phyloP scores from a whole-genome alignment of 2,113 vertebrate genomes.

The Lucifuga dentata region DNA sequence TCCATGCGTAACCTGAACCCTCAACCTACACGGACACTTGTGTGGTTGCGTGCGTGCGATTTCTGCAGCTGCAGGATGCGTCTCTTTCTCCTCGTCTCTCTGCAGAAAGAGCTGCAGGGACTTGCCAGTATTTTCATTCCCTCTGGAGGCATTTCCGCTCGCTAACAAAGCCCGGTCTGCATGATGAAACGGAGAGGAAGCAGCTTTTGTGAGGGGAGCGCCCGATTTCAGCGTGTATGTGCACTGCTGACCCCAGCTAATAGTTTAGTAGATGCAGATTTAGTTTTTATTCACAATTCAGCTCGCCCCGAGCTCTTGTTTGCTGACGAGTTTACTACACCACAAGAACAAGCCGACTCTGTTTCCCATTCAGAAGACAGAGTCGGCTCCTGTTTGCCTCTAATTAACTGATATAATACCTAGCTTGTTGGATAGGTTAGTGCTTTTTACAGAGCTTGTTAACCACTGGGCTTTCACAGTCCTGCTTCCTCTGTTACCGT shows the following conservation, averaged over 20 bases:
- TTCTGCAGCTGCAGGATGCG: slow-evolving; percentile 74
- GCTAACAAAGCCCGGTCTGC: slow-evolving; percentile 81
- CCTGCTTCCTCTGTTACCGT: slow-evolving; percentile 59
- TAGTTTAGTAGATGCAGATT: slow-evolving; percentile 77
- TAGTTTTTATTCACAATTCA: slow-evolving; percentile 73
- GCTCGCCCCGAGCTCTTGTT: slow-evolving; percentile 73
- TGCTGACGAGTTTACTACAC: slow-evolving; percentile 59
- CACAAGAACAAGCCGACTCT: slow-evolving; percentile 62
- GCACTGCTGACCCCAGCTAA: slow-evolving; percentile 66
- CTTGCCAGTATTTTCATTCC: slow-evolving; percentile 86
- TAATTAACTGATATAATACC: slow-evolving; percentile 71
- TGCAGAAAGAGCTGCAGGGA: slow-evolving; percentile 80
- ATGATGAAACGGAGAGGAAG: slow-evolving; percentile 83
- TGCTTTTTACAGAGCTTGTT: slow-evolving; percentile 67
- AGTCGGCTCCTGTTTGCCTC: slow-evolving; percentile 65
- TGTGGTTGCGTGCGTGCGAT: slow-evolving; percentile 47
- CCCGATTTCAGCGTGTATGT: slow-evolving; percentile 43
- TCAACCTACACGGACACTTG: slow-evolving; percentile 69
- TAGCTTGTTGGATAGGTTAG: slow-evolving; percentile 57
- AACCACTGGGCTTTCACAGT: slow-evolving; percentile 59
- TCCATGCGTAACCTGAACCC: slow-evolving; percentile 70
- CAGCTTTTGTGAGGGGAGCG: slow-evolving; percentile 78
- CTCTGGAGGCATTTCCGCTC: slow-evolving; percentile 85
- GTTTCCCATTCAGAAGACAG: slow-evolving; percentile 58
- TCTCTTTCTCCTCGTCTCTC: slow-evolving; percentile 41